Base-by-base conservation (phyloP, 2,797 vertebrate genomes). In the Catostomus latipinnis region DNA sequence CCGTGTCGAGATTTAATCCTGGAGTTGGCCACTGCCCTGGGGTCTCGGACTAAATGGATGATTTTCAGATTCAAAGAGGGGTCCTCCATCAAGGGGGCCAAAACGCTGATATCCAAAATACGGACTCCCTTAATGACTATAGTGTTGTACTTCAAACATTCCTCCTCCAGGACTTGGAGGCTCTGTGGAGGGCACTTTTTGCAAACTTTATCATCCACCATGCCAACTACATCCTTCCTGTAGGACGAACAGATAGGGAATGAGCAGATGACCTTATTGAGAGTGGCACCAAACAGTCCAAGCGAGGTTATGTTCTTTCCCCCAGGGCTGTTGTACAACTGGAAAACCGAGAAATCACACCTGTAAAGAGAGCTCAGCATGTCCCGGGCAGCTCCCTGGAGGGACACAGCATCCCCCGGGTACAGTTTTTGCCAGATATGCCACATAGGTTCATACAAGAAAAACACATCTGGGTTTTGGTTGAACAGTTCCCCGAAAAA, bases 381-480 rank as follows among this genome's bases (percentile, higher is more conserved):
- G 92, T 99, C 98, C 81, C 98, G 92, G 79, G 96, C 96, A 0
- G 98, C 98, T 68, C 98, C 98, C 79, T 99, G 98, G 80, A 99
- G 93, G 58, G 97, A 97, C 46, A 98, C 95, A 0, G 98, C 98
- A 0, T 99, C 98, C 0, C 97, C 97, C 0, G 98, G 98, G 91
- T 99, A 99, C 83, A 99, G 92, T 84, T 98, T 99, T 90, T 99
- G 97, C 97, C 98, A 99, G 89, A 99, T 97, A 85, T 99, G 98
- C 97, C 98, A 99, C 94, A 99, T 96, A 0, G 98, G 98, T 90
- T 99, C 98, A 3, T 98, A 99, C 74, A 99, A 93, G 88, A 99
- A 99, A 92, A 99, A 99, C 13, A 98, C 97, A 73, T 96, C 95
- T 0, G 97, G 96, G 85, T 98, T 97, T 93, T 99, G 97, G 93